Evolutionary conservation across 1,140 invertebrate species (phyloP).

Genomic region (Heliconius melpomene): DNA sequence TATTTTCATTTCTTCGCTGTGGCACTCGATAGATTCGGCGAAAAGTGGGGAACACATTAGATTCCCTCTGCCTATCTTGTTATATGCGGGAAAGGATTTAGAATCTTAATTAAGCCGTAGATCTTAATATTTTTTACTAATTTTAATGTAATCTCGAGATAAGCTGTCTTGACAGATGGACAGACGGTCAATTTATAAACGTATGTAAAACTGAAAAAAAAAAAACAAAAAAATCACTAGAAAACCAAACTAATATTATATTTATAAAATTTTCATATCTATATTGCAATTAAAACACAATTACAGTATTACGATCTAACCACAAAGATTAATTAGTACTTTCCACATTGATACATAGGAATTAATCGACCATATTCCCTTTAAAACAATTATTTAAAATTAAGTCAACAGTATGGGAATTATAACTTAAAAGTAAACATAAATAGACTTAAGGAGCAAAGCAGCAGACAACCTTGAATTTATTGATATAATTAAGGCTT

Average conservation of each 20-base stretch:
- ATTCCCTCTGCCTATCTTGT: too few relatives aligned
- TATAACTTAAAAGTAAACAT: not conserved
- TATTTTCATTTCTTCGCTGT: too few relatives aligned
- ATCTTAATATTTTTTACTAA: too few relatives aligned
- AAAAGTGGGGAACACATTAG: too few relatives aligned
- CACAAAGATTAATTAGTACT: not conserved
- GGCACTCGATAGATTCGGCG: too few relatives aligned
- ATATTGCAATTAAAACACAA: not conserved
- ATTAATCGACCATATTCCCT: not conserved
- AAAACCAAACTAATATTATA: not conserved
- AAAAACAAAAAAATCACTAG: too few relatives aligned
- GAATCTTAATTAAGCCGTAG: too few relatives aligned
- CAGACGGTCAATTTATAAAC: too few relatives aligned
- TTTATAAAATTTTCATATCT: not conserved
- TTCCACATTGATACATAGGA: not conserved
- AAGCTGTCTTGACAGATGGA: too few relatives aligned
- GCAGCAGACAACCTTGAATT: constrained; percentile 16
- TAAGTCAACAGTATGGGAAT: not conserved
- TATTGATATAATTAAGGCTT: constrained; percentile 13
- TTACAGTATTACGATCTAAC: not conserved
- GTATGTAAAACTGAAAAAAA: not conserved
- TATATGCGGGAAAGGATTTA: too few relatives aligned
- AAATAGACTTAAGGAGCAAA: not conserved
- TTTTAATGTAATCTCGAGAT: too few relatives aligned
- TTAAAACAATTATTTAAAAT: not conserved